These are phyloP conservation scores for Chaetops frenatus DNA, from an alignment of 2,113 vertebrate species.

Conservation along the genomic window DNA sequence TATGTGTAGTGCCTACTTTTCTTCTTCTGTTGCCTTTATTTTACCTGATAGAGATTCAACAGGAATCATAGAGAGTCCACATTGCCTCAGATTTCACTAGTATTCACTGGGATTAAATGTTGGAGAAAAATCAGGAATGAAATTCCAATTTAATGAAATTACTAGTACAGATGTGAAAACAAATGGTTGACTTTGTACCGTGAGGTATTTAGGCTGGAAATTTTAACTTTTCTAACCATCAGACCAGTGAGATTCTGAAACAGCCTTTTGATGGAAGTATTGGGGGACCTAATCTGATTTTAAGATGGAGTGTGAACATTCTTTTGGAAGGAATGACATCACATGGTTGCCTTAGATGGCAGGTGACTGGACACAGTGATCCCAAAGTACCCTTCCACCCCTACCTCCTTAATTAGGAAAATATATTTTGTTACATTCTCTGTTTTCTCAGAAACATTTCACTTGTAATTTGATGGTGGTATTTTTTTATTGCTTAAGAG, in stretches of 20 bases:
- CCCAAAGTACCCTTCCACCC: not conserved
- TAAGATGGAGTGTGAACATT: not conserved
- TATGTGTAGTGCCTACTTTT: too few species aligned
- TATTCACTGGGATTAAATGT: not conserved
- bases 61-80: not conserved
- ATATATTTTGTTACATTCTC: not conserved
- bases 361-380: not conserved
- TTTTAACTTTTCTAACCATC: not conserved
- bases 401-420: not conserved
- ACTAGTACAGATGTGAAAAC: not conserved
- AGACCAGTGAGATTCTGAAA: not conserved
- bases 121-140: not conserved
- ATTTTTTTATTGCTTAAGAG: not conserved
- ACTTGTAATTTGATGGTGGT: slow-evolving; percentile 1
- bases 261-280: not conserved
- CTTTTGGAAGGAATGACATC: not conserved
- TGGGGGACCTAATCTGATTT: not conserved
- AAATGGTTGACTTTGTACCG: not conserved
- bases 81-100: not conserved
- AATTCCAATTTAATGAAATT: not conserved
- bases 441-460: not conserved
- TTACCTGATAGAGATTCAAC: not conserved
- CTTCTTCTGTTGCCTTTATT: too few species aligned
- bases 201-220: not conserved
- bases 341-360: not conserved